Percentiles rank a stretch among this genome's conserved stretches.
Conservation (phyloP, 2,113 vertebrate genomes). For the Cacatua alba region DNA sequence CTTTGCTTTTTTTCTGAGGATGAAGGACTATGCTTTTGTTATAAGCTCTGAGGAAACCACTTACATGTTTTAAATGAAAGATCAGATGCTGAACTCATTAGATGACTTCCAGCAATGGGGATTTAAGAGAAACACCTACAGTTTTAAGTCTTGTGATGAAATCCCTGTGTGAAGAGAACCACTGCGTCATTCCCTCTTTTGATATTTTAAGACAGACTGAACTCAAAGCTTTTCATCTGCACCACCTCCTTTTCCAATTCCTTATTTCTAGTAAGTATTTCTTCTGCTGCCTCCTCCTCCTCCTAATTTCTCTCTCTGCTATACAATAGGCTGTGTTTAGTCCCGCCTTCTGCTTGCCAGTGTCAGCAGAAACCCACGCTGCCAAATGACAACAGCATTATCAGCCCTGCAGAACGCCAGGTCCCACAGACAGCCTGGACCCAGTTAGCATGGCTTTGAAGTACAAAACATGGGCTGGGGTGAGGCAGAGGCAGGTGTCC, state of each 20-base stretch:
- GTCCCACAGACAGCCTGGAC: not conserved
- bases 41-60: not conserved
- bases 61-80: not conserved
- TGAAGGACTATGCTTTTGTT: not conserved
- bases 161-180: not conserved
- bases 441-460: not conserved
- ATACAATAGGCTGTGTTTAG: not conserved
- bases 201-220: not conserved
- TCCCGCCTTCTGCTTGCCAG: not conserved
- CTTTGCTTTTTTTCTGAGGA: not conserved
- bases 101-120: not conserved
- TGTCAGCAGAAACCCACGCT: not conserved
- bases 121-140: not conserved
- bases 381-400: not conserved
- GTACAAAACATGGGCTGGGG: not conserved
- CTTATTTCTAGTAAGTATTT: not conserved
- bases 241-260: not conserved
- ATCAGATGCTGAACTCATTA: not conserved
- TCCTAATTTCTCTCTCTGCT: not conserved
- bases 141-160: not conserved
- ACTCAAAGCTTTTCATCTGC: not conserved
- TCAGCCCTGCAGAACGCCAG: fast-evolving
- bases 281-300: not conserved
- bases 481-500: not conserved
- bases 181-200: not conserved